Evolutionary conservation across 2,113 vertebrate species (phyloP).

Genomic region (Camelus bactrianus): DNA sequence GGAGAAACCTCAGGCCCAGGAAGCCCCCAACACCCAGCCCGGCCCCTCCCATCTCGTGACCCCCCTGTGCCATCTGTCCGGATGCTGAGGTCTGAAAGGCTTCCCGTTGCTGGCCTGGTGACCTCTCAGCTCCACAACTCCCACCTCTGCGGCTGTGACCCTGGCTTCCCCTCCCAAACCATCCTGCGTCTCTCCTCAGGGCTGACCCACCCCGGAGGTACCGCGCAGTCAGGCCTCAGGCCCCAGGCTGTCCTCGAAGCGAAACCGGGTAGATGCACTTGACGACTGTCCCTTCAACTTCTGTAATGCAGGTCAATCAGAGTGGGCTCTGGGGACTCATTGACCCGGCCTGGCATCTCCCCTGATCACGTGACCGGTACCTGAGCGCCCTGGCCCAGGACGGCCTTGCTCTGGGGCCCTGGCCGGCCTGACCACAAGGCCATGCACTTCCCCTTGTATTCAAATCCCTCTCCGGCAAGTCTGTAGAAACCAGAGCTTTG

Average conservation of each 20-base stretch:
- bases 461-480: not conserved
- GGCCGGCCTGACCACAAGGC: not conserved
- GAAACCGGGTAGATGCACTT: not conserved
- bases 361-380: not conserved
- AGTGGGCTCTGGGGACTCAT: not conserved
- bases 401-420: too few relatives aligned
- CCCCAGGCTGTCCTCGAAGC: not conserved
- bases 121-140: not conserved
- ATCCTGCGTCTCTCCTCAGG: not conserved
- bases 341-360: not conserved
- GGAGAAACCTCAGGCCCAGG: not conserved
- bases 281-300: fast-evolving
- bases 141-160: not conserved
- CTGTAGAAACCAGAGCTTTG: not conserved
- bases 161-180: not conserved
- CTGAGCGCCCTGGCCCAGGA: too few relatives aligned
- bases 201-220: not conserved
- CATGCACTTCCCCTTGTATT: not conserved
- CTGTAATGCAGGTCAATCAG: not conserved
- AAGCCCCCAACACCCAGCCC: not conserved
- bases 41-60: not conserved
- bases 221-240: not conserved
- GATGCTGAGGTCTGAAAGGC: not conserved
- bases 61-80: not conserved
- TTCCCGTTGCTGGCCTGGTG: not conserved